A percentile compares a stretch with the other conserved stretches of the same genome.
Evolutionary conservation across 2,888 invertebrate genomes (phyloP).

Genomic region (Drepana falcataria): DNA sequence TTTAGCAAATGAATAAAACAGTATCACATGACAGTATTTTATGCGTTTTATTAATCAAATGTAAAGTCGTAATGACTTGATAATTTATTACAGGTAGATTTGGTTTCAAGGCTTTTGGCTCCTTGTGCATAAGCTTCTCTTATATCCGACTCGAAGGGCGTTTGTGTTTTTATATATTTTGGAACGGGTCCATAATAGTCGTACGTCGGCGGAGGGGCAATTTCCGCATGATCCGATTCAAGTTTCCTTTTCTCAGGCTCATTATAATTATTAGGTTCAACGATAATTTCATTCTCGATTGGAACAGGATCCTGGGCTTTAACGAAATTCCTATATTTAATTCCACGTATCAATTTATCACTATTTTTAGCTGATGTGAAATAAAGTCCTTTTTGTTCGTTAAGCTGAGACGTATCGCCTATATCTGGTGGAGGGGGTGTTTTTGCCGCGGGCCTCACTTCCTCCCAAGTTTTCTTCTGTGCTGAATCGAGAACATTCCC

Average conservation of each 20-base stretch:
- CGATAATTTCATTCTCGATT: conserved; percentile 56
- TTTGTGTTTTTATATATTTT: conserved; percentile 44
- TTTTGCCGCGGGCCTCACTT: conserved; percentile 45
- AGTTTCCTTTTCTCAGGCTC: conserved; percentile 27
- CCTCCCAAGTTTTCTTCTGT: conserved; percentile 51
- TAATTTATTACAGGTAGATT: conserved; percentile 45
- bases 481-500: conserved; percentile 35
- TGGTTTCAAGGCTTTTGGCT: conserved; percentile 58
- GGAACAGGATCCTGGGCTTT: conserved; percentile 43
- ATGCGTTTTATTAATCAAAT: conserved; percentile 39
- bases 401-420: conserved; percentile 21
- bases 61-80: conserved; percentile 65
- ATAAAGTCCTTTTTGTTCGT: conserved; percentile 53
- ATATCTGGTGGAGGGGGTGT: conserved; percentile 48
- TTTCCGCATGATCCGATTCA: conserved; percentile 51
- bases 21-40: conserved; percentile 14
- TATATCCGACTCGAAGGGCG: conserved; percentile 62
- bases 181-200: conserved; percentile 80
- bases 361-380: conserved; percentile 48
- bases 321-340: conserved; percentile 62
- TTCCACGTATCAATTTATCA: conserved; percentile 13
- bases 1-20: conserved; percentile 30
- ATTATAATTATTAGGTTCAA: conserved; percentile 20
- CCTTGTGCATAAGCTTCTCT: conserved; percentile 68
- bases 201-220: conserved; percentile 82